These are phyloP conservation scores for Drosophila obscura DNA, from an alignment of 1,140 invertebrate species.

Conservation along the genomic window DNA sequence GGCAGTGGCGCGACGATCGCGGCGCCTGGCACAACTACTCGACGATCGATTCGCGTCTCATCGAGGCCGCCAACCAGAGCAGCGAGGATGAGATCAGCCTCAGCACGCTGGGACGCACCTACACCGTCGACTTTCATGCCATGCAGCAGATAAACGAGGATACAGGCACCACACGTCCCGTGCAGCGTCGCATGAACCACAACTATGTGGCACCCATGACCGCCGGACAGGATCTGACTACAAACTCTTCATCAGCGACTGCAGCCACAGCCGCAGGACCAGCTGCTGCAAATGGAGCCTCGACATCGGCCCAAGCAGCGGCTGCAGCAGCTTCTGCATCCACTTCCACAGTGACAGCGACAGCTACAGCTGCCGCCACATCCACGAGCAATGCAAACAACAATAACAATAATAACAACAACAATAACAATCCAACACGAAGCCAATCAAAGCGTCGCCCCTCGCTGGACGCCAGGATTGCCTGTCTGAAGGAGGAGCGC, in stretches of 20 bases:
- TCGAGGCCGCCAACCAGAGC: conserved; percentile 94
- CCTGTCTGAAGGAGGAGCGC: conserved; percentile 87
- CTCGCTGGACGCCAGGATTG: conserved; percentile 87
- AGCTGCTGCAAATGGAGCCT: conserved; percentile 30
- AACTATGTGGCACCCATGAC: conserved; percentile 69
- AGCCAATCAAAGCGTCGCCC: conserved; percentile 65
- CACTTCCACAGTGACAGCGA: conserved; percentile 22
- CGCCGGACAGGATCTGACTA: conserved; percentile 69
- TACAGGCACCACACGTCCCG: conserved; percentile 95
- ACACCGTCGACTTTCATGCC: conserved; percentile 97
- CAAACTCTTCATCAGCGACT: conserved; percentile 9
- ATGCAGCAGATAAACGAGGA: conserved; percentile 99
- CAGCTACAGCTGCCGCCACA: conserved; percentile 41
- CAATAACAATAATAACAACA: conserved; percentile 43
- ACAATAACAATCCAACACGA: conserved; percentile 33
- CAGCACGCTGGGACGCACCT: conserved; percentile 94
- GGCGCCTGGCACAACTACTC: conserved; percentile 90
- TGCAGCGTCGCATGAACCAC: conserved; percentile 88
- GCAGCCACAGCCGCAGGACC: conserved; percentile 24
- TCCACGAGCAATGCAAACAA: conserved; percentile 36
- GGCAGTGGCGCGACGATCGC: conserved; percentile 98
- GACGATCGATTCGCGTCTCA: conserved; percentile 87
- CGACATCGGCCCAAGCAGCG: conserved; percentile 45
- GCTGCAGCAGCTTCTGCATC: conserved; percentile 16
- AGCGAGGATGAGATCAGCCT: conserved; percentile 97